phyloP scores from a whole-genome alignment of 1,140 invertebrate genomes.

The Listronotus oregonensis region DNA sequence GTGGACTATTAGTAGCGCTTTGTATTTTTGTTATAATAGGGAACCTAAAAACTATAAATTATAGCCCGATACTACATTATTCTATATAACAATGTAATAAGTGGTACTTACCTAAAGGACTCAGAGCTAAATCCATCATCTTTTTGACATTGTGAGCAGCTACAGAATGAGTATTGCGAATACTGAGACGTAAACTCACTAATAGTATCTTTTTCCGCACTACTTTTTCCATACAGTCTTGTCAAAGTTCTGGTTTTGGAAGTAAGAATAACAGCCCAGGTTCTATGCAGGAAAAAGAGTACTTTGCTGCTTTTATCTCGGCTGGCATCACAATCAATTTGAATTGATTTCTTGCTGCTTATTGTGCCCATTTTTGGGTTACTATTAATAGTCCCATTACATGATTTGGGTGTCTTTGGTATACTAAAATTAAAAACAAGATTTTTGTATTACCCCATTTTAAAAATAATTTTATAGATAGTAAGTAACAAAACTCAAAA shows the following conservation, averaged over 20 bases:
- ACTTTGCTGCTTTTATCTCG: slow-evolving; percentile 39
- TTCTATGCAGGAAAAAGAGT: slow-evolving; percentile 47
- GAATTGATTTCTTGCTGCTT: slow-evolving; percentile 14
- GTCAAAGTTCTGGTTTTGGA: slow-evolving; percentile 39
- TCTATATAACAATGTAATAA: too few relatives aligned
- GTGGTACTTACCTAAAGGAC: slow-evolving; percentile 42
- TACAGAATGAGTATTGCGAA: slow-evolving; percentile 50
- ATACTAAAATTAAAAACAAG: background rate
- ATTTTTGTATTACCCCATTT: too few relatives aligned
- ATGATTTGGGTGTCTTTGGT: background rate
- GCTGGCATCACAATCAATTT: slow-evolving; percentile 6
- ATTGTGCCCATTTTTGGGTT: slow-evolving; percentile 36
- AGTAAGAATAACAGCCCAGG: slow-evolving; percentile 47
- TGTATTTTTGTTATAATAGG: too few relatives aligned
- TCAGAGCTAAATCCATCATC: slow-evolving; percentile 48
- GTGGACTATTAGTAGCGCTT: too few relatives aligned
- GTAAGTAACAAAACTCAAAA: too few relatives aligned
- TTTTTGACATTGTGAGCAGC: slow-evolving; percentile 49
- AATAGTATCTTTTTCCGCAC: slow-evolving; percentile 27
- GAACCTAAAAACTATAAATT: too few relatives aligned
- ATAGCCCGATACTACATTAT: too few relatives aligned
- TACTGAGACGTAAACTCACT: slow-evolving; percentile 47
- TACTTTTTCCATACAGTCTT: slow-evolving; percentile 12
- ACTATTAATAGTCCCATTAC: background rate
- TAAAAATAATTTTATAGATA: too few relatives aligned